Conservation (phyloP, 2,888 invertebrate species). For the Volucella bombylans region DNA sequence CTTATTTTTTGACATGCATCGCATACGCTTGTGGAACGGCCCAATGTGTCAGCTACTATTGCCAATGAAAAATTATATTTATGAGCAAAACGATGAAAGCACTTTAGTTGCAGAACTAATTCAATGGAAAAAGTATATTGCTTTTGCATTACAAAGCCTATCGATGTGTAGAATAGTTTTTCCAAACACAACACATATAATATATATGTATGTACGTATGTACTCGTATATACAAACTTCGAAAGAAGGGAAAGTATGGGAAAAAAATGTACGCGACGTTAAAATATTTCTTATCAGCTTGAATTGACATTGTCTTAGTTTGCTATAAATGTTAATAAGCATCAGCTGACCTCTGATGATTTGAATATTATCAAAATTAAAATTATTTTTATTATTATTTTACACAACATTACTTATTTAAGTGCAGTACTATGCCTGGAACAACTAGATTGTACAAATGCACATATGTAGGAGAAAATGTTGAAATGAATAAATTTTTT, state of each 20-base stretch:
- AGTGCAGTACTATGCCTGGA: neutral
- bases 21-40: no score
- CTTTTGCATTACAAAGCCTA: no score
- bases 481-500: neutral
- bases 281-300: constrained; percentile 14
- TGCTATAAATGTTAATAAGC: neutral
- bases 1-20: no score
- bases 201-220: no score
- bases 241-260: neutral
- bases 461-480: neutral
- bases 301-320: neutral
- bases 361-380: constrained; percentile 24
- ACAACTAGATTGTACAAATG: neutral
- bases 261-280: neutral
- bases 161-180: no score
- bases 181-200: no score
- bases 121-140: no score
- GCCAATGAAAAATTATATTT: no score
- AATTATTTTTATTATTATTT: constrained; percentile 27
- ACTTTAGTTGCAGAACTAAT: no score
- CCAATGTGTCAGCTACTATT: no score
- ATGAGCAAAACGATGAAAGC: no score
- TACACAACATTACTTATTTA: constrained; percentile 21
- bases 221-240: no score
- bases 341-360: constrained; percentile 18